Base-by-base conservation (phyloP, 2,113 vertebrate species). In the Myxocyprinus asiaticus region DNA sequence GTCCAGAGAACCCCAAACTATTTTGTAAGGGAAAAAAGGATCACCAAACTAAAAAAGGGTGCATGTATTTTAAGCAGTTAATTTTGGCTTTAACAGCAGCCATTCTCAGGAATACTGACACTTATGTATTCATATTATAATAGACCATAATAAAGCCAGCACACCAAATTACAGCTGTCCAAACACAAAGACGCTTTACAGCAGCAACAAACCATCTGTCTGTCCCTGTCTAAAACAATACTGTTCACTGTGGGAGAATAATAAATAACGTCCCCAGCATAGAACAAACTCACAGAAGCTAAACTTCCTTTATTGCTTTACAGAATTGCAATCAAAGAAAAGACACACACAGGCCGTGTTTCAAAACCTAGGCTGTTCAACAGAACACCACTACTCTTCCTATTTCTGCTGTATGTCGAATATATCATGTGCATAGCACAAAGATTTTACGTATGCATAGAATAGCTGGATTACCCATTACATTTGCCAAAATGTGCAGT, bases 91-190 rank as follows among this genome's bases (percentile, higher is more conserved):
- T 71, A 8, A 58, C 44, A 71, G 43, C 14, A 58, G 53, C 51
- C 70, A 22, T 22, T 72, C 43, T 59, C 15, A 61, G 42, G 62
- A 14, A 61, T 44, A 42, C n/a, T 45, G 9, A 9, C 71, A 33
- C 17, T 74, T 8, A 7, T 33, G 22, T 63, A 63, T 75, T 75
- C 22, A 62, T 50, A 33, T 9, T 5, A 59, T 33, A 33, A 33
- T 33, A 33, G 22, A 33, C 22, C 22, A 53, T 53, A 53, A 53
- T 6, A 15, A 5, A 67, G 51, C 44, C 2, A 10, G 11, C 17
- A 4, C 15, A 5, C 42, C 62, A 64, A 44, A 72, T 73, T 10
- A 66, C 78, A 79, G 78, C 77, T 74, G 78, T 33, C 48, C 42
- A 67, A 62, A 62, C 68, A 33, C 22, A 15, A 12, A 62, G 14